These are phyloP conservation scores for Porites lutea DNA, from an alignment of 64 coral and sea anemone genomes.

Conservation along the genomic window DNA sequence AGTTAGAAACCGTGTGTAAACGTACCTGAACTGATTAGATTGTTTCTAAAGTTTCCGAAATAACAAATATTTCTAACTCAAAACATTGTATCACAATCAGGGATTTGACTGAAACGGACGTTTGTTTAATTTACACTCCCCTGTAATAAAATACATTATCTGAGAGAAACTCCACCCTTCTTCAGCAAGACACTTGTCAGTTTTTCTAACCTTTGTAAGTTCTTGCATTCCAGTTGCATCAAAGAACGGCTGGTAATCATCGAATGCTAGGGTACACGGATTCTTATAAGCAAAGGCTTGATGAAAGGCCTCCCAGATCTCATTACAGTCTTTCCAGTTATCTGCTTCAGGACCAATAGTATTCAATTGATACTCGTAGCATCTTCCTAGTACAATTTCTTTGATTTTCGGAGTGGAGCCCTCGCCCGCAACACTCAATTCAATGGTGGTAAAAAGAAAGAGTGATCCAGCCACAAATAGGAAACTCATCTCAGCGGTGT, in stretches of 20 bases:
- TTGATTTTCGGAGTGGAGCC: conserved; percentile 52
- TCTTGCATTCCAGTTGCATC: background rate
- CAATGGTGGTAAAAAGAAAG: background rate
- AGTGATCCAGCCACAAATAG: background rate
- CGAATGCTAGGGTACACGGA: conserved; percentile 45
- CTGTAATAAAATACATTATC: too few relatives aligned
- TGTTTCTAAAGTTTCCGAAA: too few relatives aligned
- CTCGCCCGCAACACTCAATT: background rate
- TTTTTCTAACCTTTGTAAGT: background rate
- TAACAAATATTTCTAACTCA: too few relatives aligned
- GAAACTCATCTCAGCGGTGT: background rate
- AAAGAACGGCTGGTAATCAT: conserved; percentile 70
- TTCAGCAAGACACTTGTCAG: too few relatives aligned
- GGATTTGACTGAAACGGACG: too few relatives aligned
- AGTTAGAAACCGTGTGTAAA: too few relatives aligned
- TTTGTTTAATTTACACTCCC: too few relatives aligned
- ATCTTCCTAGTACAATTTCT: conserved; percentile 49
- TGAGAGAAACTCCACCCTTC: too few relatives aligned
- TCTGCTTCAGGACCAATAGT: background rate
- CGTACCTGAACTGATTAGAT: too few relatives aligned
- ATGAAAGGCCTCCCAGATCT: conserved; percentile 46
- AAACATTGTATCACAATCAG: too few relatives aligned
- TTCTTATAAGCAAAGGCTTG: conserved; percentile 55
- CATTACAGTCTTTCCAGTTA: conserved; percentile 47
- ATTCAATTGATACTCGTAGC: conserved; percentile 42